Conservation (phyloP, 2,113 vertebrate genomes). For the Stigmatopora argus region DNA sequence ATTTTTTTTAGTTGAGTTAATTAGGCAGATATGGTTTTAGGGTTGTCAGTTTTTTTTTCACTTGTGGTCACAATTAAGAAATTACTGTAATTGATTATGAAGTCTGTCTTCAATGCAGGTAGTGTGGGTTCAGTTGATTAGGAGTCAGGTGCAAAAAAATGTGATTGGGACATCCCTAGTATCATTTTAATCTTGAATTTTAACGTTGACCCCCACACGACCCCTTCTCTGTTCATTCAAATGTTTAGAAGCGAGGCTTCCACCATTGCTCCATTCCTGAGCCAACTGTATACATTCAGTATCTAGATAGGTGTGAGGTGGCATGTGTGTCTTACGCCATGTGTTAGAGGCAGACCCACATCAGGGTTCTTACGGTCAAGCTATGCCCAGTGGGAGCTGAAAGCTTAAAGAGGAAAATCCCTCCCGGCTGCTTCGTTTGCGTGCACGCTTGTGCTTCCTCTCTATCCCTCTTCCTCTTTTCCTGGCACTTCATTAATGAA, state of each 20-base stretch:
- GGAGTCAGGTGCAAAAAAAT: too few species aligned
- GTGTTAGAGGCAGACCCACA: conserved; percentile 64
- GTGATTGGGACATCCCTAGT: too few species aligned
- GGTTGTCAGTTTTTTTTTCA: too few species aligned
- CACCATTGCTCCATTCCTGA: conserved; percentile 39
- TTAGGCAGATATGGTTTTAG: too few species aligned
- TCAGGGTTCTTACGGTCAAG: conserved; percentile 63
- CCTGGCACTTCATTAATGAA: conserved; percentile 68
- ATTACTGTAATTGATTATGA: too few species aligned
- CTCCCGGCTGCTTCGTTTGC: conserved; percentile 48
- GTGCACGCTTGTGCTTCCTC: conserved; percentile 3
- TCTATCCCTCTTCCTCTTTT: conserved; percentile 38
- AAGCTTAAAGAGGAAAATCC: conserved; percentile 68
- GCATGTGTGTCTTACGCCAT: conserved; percentile 49
- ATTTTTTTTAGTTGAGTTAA: too few species aligned
- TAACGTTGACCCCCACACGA: too few species aligned
- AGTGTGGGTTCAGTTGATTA: too few species aligned
- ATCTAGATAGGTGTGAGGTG: conserved; percentile 7
- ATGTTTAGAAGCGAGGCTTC: conserved; percentile 55
- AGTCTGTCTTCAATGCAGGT: too few species aligned
- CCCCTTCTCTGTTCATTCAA: conserved; percentile 41
- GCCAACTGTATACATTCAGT: conserved; percentile 46
- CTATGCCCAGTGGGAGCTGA: conserved; percentile 62
- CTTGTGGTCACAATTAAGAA: too few species aligned
- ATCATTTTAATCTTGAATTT: too few species aligned